phyloP scores from a whole-genome alignment of 2,113 vertebrate genomes.

The Eulemur macaco region DNA sequence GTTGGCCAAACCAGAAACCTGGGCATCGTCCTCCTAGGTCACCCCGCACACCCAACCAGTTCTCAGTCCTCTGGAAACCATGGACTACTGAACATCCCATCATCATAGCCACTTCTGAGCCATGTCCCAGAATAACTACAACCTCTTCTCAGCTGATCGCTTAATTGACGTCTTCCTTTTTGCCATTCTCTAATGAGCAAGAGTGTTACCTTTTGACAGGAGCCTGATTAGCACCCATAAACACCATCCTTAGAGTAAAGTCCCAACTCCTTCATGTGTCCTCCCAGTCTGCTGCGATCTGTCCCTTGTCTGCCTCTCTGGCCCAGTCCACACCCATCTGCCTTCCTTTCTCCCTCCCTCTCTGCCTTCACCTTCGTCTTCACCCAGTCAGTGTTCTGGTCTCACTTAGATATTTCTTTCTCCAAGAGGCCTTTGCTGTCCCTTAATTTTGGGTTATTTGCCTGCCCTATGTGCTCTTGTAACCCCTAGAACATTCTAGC shows the following conservation, averaged over 20 bases:
- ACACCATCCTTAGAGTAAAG: not conserved
- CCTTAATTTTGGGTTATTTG: not conserved
- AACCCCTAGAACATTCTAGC: not conserved
- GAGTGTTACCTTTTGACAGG: not conserved
- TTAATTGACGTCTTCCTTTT: not conserved
- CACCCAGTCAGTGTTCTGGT: not conserved
- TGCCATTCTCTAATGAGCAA: not conserved
- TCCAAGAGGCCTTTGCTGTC: not conserved
- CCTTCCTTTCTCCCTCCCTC: not conserved
- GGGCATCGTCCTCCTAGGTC: not conserved
- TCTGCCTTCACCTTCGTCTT: too few relatives aligned
- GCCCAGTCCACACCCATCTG: not conserved
- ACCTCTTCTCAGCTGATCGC: not conserved
- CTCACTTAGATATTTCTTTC: not conserved
- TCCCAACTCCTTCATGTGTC: accelerated
- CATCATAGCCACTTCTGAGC: not conserved
- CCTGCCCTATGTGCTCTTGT: not conserved
- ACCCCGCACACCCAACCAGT: not conserved
- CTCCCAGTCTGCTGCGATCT: not conserved
- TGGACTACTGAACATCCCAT: not conserved
- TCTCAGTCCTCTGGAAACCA: not conserved
- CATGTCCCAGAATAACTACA: not conserved
- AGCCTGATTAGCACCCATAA: not conserved
- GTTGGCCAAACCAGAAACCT: not conserved
- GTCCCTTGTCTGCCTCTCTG: too few relatives aligned